Evolutionary conservation across 2,888 invertebrate genomes (phyloP).

Genomic region (Lordiphosa fenestrarum): DNA sequence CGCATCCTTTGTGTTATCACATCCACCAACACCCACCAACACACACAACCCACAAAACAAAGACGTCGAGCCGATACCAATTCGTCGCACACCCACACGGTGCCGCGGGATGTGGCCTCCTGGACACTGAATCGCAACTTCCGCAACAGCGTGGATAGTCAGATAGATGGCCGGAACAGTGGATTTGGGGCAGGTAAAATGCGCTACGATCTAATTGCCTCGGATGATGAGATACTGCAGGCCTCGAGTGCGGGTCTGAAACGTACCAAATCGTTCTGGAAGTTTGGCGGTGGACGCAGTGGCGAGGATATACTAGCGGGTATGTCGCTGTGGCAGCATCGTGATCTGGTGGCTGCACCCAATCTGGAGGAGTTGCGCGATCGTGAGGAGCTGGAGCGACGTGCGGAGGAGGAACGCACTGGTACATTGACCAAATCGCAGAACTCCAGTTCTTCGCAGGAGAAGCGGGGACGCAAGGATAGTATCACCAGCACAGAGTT

Average conservation of each 20-base stretch:
- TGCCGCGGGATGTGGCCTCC: constrained; percentile 76
- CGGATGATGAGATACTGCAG: constrained; percentile 78
- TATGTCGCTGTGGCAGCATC: constrained; percentile 92
- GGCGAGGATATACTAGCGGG: constrained; percentile 90
- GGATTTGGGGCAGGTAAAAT: constrained; percentile 58
- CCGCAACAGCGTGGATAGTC: constrained; percentile 77
- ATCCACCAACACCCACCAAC: constrained; percentile 2
- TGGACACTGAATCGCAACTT: constrained; percentile 79
- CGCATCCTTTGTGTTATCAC: constrained; percentile 51
- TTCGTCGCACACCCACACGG: constrained; percentile 70
- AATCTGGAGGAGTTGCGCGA: constrained; percentile 71
- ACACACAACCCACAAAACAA: not conserved
- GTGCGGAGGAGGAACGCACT: constrained; percentile 49
- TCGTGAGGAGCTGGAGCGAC: constrained; percentile 44
- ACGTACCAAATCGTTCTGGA: constrained; percentile 92
- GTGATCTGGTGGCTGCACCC: constrained; percentile 86
- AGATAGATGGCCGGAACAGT: constrained; percentile 71
- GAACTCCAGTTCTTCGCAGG: constrained; percentile 72
- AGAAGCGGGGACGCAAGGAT: constrained; percentile 73
- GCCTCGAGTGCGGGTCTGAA: constrained; percentile 85
- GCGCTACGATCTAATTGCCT: constrained; percentile 77
- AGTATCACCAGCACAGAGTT: constrained; percentile 77
- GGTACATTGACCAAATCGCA: constrained; percentile 72
- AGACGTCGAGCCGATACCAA: constrained; percentile 75
- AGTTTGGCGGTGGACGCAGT: constrained; percentile 84